phyloP scores from a whole-genome alignment of 2,888 invertebrate genomes.

The Merodon equestris region DNA sequence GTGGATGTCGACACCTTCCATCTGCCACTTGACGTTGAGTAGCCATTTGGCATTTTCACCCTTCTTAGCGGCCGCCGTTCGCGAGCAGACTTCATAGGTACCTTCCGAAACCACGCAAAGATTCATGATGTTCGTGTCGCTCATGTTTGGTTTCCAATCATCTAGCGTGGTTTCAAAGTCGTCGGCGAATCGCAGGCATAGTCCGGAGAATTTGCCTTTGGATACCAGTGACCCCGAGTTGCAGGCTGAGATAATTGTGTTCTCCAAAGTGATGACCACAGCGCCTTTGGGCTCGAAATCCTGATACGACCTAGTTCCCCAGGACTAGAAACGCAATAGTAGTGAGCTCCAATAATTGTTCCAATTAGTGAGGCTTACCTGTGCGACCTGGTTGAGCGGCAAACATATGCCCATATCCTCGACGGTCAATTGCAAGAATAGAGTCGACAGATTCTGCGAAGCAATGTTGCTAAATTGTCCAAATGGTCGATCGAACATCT shows the following conservation, averaged over 20 bases:
- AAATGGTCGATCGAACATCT: slow-evolving; percentile 85
- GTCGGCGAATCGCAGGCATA: slow-evolving; percentile 96
- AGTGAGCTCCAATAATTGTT: neutral
- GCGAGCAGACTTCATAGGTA: slow-evolving; percentile 92
- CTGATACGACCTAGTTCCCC: slow-evolving; percentile 84
- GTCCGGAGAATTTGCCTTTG: slow-evolving; percentile 92
- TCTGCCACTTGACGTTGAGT: slow-evolving; percentile 98
- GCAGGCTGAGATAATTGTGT: slow-evolving; percentile 96
- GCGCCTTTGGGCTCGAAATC: slow-evolving; percentile 92
- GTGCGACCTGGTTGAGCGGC: slow-evolving; percentile 90
- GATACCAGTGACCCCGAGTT: slow-evolving; percentile 97
- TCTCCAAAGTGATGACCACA: slow-evolving; percentile 96
- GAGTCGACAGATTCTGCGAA: slow-evolving; percentile 90
- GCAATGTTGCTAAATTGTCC: slow-evolving; percentile 89
- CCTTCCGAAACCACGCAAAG: slow-evolving; percentile 99
- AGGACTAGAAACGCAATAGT: slow-evolving; percentile 79
- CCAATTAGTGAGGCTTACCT: slow-evolving; percentile 77
- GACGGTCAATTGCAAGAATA: slow-evolving; percentile 95
- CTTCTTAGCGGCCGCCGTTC: slow-evolving; percentile 92
- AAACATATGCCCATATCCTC: slow-evolving; percentile 98
- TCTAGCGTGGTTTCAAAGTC: slow-evolving; percentile 98
- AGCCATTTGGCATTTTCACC: slow-evolving; percentile 98
- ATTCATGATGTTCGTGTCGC: slow-evolving; percentile 89
- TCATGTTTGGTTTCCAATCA: slow-evolving; percentile 96
- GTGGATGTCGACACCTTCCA: slow-evolving; percentile 99